These are phyloP conservation scores for Panopea generosa DNA, from an alignment of 2,888 invertebrate species.

Conservation along the genomic window DNA sequence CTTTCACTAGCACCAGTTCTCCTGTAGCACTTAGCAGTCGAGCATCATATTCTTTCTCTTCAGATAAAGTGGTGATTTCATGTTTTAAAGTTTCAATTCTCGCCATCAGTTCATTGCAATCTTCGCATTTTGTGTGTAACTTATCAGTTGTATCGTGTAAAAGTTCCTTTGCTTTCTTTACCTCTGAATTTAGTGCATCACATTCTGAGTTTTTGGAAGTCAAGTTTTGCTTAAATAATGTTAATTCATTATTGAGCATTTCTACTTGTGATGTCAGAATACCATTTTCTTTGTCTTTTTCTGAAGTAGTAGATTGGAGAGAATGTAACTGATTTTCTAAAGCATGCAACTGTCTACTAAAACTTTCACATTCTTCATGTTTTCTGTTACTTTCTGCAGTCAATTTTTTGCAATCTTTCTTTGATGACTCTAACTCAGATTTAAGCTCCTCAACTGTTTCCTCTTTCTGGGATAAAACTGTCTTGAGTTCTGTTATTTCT, in stretches of 20 bases:
- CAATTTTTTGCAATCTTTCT: constrained; percentile 50
- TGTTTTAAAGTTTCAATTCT: constrained; percentile 46
- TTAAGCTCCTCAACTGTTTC: constrained; percentile 18
- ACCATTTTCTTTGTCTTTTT: constrained; percentile 34
- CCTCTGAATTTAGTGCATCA: constrained; percentile 28
- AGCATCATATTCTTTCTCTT: constrained; percentile 41
- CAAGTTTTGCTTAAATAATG: constrained; percentile 33
- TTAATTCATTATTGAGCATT: constrained; percentile 38
- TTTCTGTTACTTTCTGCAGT: constrained; percentile 47
- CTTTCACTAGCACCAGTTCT: constrained; percentile 49
- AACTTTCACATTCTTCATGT: constrained; percentile 58
- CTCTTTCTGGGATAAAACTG: constrained; percentile 13
- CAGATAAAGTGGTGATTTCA: constrained; percentile 27
- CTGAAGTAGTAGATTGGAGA: constrained; percentile 59
- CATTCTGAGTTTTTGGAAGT: constrained; percentile 26
- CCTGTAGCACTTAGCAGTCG: constrained; percentile 51
- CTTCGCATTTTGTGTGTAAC: constrained; percentile 48
- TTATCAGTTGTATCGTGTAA: constrained; percentile 44
- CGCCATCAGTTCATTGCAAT: constrained; percentile 44
- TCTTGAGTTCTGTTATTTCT: constrained; percentile 23
- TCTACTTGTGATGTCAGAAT: constrained; percentile 51
- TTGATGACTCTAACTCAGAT: constrained; percentile 20
- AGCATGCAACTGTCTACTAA: constrained; percentile 54
- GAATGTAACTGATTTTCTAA: constrained; percentile 62
- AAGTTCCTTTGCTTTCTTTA: constrained; percentile 34